Evolutionary conservation across 2,113 vertebrate species (phyloP), one percentile per base, ranked within the genome.

Genomic region (Sprattus sprattus): DNA sequence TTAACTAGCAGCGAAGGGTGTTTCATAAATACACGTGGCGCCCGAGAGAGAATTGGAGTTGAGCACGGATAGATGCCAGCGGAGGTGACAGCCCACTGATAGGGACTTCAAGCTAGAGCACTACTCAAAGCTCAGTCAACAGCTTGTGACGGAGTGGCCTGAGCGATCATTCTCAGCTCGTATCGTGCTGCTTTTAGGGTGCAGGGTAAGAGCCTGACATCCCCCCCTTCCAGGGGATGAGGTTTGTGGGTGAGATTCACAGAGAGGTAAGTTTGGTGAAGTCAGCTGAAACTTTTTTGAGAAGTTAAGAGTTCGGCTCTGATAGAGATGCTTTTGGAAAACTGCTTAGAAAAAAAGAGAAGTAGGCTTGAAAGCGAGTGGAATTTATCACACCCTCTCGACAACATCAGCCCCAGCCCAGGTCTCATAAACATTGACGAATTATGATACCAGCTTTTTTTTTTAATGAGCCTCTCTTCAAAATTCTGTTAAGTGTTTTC

Each of bases 31-130:
- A 80, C 85, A 54, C 82, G 28, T 85, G 20, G 89, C 89, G 82
- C 87, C 44, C 89, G 87, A 85, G 75, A 81, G 57, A 85, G 84
- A 86, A 88, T 90, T 89, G 89, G 83, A 90, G 88, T 83, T 88
- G 82, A 90, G 88, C 90, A 87, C 89, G 86, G 89, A 86, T 87
- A 49, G 89, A 78, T 83, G 82, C 87, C 50, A 10, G 81, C 82
- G 83, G 82, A 75, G 87, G 39, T 92, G 92, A 92, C 89, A 92
- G 90, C 45, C 39, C 25, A 88, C 83, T 91, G 90, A 93, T 91
- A 87, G 91, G 89, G 89, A 88, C 87, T 39, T 60, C 84, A 22
- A 83, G 85, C 8, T 2, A 25, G 25, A 25, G 28, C 28, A 52
- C 86, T 82, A 83, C 87, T 89, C 85, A 81, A 83, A 86, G 82